Evolutionary conservation across 2,888 invertebrate genomes (phyloP), one percentile per base, ranked within the genome.

Genomic region (Polyploca ridens): DNA sequence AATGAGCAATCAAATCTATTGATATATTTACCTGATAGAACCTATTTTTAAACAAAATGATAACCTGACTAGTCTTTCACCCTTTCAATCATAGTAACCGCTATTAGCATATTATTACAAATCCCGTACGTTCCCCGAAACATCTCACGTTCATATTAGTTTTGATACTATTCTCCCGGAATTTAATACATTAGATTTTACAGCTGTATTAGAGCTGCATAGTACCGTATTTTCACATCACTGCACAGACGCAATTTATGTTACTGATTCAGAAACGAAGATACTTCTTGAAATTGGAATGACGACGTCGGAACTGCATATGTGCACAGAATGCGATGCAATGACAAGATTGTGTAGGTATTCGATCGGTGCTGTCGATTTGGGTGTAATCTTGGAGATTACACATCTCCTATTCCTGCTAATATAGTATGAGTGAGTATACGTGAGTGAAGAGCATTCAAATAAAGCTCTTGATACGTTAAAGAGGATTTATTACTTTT

Each of bases 231-330:
- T 10, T 54, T 54, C 54, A 54, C 19, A 14, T 54, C 54, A 54
- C 19, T 54, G 54, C 54, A 54, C 19, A 19, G 19, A 19, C 7
- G 19, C 54, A 19, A 54, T 54, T 19, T 19, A 54, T 54, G n/a
- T 54, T 3, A 14, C 2, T 49, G 49, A 49, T 49, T 49, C 49
- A 5, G 49, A 16, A 16, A 16, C 49, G 49, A 49, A 49, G 49
- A 49, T 49, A 49, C 54, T 19, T 54, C 54, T 16, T 19, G 54
- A 10, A 54, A 54, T 54, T 54, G 54, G 54, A 54, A 54, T 54
- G 54, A 54, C 19, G 54, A 19, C 16, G 14, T 54, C 54, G 19
- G 41, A 54, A 19, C 19, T 54, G 54, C 19, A 19, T 54, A 54
- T 54, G 54, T 19, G 54, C 19, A 10, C 19, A 54, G 19, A 54